Evolutionary conservation across 2,797 vertebrate species (phyloP).

Genomic region (Pelochelys cantorii): DNA sequence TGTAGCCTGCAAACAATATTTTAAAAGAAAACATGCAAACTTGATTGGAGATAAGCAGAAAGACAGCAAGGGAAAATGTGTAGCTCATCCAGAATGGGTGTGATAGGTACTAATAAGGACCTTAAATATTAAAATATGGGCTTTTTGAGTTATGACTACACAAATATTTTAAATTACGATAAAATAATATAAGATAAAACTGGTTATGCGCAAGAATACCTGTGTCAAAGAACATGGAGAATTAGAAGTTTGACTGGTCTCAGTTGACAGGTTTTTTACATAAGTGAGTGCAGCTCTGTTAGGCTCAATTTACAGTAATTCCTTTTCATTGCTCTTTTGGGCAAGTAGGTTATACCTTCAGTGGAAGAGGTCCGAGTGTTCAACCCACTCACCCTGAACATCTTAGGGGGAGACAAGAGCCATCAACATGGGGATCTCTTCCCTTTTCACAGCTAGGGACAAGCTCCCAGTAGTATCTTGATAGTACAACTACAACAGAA

Average conservation of each 20-base stretch:
- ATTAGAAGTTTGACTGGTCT: background rate
- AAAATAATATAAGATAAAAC: background rate
- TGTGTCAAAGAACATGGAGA: background rate
- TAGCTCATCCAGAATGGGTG: background rate
- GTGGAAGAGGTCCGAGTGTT: background rate
- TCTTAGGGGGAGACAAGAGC: background rate
- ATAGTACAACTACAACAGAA: background rate
- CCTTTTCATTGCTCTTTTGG: background rate
- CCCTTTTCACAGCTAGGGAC: fast-evolving
- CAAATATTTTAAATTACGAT: background rate
- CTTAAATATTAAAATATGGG: background rate
- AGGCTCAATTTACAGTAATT: background rate
- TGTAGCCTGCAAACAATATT: background rate
- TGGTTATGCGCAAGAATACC: background rate
- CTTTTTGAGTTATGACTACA: background rate
- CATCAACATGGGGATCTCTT: background rate
- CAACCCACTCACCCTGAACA: background rate
- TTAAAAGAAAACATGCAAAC: background rate
- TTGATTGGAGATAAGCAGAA: background rate
- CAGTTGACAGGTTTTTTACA: fast-evolving
- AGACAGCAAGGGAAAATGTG: background rate
- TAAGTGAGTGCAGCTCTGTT: background rate
- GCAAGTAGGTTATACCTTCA: fast-evolving
- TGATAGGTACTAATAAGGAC: background rate
- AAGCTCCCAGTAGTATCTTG: background rate